Evolutionary conservation across 2,888 invertebrate species (phyloP).

Genomic region (Cephonodes hylas): DNA sequence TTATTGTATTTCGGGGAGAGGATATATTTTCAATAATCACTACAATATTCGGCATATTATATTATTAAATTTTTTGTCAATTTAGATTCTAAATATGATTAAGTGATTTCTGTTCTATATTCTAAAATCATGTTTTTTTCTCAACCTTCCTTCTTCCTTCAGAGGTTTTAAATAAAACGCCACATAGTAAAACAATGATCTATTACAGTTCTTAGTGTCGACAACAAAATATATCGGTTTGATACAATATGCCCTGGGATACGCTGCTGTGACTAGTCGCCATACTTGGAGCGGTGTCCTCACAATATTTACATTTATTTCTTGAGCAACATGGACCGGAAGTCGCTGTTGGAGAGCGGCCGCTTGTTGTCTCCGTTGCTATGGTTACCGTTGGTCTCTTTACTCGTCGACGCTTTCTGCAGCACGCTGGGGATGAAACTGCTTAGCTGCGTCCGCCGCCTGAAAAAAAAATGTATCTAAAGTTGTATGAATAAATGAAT

Average conservation of each 20-base stretch:
- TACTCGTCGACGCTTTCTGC: slow-evolving; percentile 57
- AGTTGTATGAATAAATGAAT: no score
- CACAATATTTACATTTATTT: slow-evolving; percentile 32
- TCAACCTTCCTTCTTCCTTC: no score
- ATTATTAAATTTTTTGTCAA: no score
- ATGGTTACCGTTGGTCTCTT: slow-evolving; percentile 35
- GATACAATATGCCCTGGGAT: slow-evolving; percentile 4
- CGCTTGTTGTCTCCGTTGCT: slow-evolving; percentile 41
- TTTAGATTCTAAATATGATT: no score
- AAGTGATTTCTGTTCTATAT: no score
- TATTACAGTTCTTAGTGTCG: not conserved
- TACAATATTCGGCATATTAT: no score
- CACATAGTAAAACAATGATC: slow-evolving; percentile 10
- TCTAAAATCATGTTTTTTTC: no score
- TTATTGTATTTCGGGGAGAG: no score
- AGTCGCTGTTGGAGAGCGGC: slow-evolving; percentile 78
- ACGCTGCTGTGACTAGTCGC: not conserved
- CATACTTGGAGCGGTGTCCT: not conserved
- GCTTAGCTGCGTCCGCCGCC: slow-evolving; percentile 73
- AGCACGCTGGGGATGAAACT: slow-evolving; percentile 72
- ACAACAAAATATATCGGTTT: slow-evolving; percentile 3
- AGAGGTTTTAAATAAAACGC: not conserved
- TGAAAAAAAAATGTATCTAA: slow-evolving; percentile 28
- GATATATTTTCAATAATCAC: no score
- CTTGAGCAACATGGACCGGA: slow-evolving; percentile 76